phyloP scores from a whole-genome alignment of 2,797 vertebrate genomes.

The Moxostoma hubbsi region DNA sequence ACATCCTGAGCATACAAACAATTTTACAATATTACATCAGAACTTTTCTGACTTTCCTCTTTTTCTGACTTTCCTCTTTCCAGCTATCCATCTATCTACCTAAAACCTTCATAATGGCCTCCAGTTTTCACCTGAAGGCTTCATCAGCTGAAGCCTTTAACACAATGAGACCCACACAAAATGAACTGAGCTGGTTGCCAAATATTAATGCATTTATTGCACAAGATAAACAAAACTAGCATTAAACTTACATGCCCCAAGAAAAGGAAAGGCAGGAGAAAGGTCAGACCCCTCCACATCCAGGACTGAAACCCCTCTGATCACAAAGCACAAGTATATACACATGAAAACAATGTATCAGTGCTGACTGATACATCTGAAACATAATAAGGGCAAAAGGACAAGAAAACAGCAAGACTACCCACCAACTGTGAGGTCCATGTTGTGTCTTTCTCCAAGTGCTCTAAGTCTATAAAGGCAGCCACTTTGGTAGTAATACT shows the following conservation, averaged over 20 bases:
- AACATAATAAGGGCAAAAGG: background rate
- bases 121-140: background rate
- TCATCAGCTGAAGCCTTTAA: background rate
- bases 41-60: background rate
- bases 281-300: constrained; percentile 98
- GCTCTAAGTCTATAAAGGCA: constrained; percentile 92
- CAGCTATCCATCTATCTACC: background rate
- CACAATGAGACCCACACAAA: background rate
- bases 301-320: constrained; percentile 98
- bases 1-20: background rate
- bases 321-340: constrained; percentile 1
- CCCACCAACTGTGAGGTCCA: constrained; percentile 97
- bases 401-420: background rate
- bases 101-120: background rate
- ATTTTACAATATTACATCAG: background rate
- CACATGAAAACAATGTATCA: background rate
- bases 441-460: constrained; percentile 92
- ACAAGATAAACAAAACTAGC: constrained; percentile 10
- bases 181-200: constrained; percentile 10
- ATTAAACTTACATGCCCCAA: constrained; percentile 90
- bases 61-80: background rate
- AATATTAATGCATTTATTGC: constrained; percentile 4
- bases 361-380: background rate
- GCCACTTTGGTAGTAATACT: constrained; percentile 98
- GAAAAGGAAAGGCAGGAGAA: constrained; percentile 95